Evolutionary conservation across 2,113 vertebrate species (phyloP).

Genomic region (Solea senegalensis): DNA sequence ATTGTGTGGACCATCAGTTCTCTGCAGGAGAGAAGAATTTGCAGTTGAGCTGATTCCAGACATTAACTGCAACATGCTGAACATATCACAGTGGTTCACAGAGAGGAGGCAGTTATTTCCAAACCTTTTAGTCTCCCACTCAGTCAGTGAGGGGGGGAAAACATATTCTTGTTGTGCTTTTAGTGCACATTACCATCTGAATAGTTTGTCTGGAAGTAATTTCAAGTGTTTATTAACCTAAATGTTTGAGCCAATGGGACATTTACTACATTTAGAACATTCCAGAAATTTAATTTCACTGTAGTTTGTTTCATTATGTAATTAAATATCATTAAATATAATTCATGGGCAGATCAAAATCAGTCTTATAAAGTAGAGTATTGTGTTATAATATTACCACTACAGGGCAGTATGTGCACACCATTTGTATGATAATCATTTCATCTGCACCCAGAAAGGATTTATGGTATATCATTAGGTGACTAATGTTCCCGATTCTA

Average conservation of each 20-base stretch:
- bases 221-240: conserved; percentile 40
- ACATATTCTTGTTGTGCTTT: conserved; percentile 35
- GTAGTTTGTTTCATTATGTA: not conserved
- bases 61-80: conserved; percentile 39
- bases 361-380: too few relatives aligned
- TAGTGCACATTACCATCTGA: conserved; percentile 26
- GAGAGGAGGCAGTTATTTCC: conserved; percentile 18
- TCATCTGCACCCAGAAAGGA: conserved; percentile 20
- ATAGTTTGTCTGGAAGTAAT: conserved; percentile 39
- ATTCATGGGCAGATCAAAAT: not conserved
- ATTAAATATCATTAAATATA: not conserved
- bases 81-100: conserved; percentile 6
- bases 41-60: conserved; percentile 18
- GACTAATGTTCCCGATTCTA: conserved; percentile 20
- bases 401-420: not conserved
- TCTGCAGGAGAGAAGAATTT: conserved; percentile 25
- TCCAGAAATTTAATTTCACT: conserved; percentile 17
- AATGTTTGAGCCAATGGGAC: conserved; percentile 21
- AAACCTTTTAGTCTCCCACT: conserved; percentile 13
- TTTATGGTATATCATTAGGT: conserved; percentile 16
- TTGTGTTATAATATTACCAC: too few relatives aligned
- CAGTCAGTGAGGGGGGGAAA: conserved; percentile 4
- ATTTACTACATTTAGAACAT: conserved; percentile 26
- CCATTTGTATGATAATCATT: conserved; percentile 18
- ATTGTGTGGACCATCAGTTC: not conserved